Conservation (phyloP, 2,113 vertebrate genomes). For the Pterocles orientalis region DNA sequence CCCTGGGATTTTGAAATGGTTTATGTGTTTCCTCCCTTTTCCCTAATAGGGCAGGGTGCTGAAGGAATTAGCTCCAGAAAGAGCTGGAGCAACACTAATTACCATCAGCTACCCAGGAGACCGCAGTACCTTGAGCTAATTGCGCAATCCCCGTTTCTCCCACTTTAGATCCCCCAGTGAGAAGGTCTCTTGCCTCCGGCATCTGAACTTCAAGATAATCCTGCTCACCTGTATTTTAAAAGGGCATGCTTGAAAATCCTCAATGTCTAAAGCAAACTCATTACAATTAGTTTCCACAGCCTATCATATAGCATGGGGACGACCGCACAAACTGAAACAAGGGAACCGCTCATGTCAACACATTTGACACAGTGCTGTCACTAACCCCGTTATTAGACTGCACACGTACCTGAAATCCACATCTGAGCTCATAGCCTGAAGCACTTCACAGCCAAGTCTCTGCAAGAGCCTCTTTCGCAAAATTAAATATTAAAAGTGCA, state of each 20-base stretch:
- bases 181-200: not conserved
- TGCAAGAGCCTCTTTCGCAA: slow-evolving; percentile 20
- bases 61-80: slow-evolving; percentile 58
- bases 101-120: slow-evolving; percentile 39
- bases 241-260: not conserved
- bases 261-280: not conserved
- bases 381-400: slow-evolving; percentile 41
- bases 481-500: slow-evolving; percentile 38
- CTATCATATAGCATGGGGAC: not conserved
- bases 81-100: slow-evolving; percentile 49
- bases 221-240: slow-evolving; percentile 48
- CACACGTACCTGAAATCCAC: slow-evolving; percentile 22
- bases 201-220: slow-evolving; percentile 33
- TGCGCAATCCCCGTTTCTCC: not conserved
- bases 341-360: slow-evolving; percentile 10
- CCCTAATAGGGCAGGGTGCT: slow-evolving; percentile 63
- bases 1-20: slow-evolving; percentile 67
- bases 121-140: slow-evolving; percentile 51
- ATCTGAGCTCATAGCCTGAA: slow-evolving; percentile 41
- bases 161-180: slow-evolving; percentile 14
- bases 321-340: not conserved
- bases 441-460: slow-evolving; percentile 28
- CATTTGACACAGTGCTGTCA: not conserved
- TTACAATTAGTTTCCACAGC: not conserved
- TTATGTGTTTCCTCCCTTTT: slow-evolving; percentile 58